Base-by-base conservation (phyloP, 2,113 vertebrate genomes). In the Chauna torquata region DNA sequence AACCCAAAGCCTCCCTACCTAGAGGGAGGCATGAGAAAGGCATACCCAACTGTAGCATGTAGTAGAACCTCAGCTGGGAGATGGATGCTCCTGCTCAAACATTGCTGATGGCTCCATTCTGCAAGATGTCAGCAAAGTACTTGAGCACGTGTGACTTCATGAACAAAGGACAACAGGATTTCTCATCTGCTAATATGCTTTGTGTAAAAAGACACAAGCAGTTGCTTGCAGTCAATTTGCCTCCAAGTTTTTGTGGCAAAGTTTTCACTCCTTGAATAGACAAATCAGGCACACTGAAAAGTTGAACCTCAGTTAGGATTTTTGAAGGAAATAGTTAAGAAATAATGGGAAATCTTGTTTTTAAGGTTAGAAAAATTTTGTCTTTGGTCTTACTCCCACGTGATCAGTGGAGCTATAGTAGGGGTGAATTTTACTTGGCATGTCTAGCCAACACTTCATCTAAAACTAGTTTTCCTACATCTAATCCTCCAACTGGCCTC, bases 391-490 rank as follows among this genome's bases (percentile, higher is more conserved):
- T 83, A 90, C 44, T 80, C 59, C 49, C 80, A 44, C 42, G 55
- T 71, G 50, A 65, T 77, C 23, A 77, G 15, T 61, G 40, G 45
- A 88, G 14, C 36, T 38, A 27, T 8, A 45, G 19, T 9, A 75
- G 20, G n/a, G 32, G 47, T 75, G 32, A 90, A 59, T 76, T 94
- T 94, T 87, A 64, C 64, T 94, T 62, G 42, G 25, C 40, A 30
- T 44, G 71, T 94, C 92, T 88, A 92, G 16, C 36, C 44, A 82
- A 84, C 42, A 85, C 62, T 75, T 86, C 15, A 93, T 72, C 32
- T 88, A 90, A 95, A 96, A 40, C 64, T 70, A 78, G 59, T 86
- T 92, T 93, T 85, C 77, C 55, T 82, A 52, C 27, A 44, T 47
- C 40, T 84, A 88, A 90, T 77, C 40, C 61, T 61, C 57, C 62